Evolutionary conservation across 2,888 invertebrate genomes (phyloP).

Genomic region (Tenthredo amoena): DNA sequence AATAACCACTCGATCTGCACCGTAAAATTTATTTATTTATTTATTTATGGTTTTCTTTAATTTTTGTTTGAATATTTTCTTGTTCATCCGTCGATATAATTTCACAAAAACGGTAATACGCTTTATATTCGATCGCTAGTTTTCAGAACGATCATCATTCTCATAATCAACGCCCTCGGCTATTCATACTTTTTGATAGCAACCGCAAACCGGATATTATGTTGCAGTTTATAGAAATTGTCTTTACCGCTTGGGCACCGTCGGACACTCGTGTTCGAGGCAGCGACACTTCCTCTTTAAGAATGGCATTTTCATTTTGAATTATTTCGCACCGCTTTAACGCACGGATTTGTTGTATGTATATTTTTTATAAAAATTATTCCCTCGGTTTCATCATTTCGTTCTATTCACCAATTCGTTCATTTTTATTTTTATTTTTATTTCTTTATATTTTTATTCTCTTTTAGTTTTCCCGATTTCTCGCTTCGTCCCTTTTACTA

Average conservation of each 20-base stretch:
- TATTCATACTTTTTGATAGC: neutral
- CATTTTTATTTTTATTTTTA: neutral
- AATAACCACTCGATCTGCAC: neutral
- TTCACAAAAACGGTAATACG: neutral
- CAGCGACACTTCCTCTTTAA: constrained; percentile 76
- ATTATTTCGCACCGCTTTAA: neutral
- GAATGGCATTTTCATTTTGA: constrained; percentile 69
- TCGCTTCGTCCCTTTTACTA: neutral
- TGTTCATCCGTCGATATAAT: neutral
- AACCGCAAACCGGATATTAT: neutral
- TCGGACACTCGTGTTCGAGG: constrained; percentile 61
- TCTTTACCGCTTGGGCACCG: constrained; percentile 54
- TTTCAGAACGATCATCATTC: neutral
- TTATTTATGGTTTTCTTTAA: neutral
- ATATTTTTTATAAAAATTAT: neutral
- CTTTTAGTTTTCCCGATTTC: neutral
- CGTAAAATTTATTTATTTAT: neutral
- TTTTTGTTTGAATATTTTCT: neutral
- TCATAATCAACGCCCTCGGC: neutral
- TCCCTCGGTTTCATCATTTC: neutral
- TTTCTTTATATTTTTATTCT: neutral
- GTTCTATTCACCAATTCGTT: neutral
- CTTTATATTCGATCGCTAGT: neutral
- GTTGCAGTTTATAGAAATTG: neutral
- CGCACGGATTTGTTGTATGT: neutral